Percentiles rank a stretch among this genome's conserved stretches.
Conservation (phyloP, 2,888 invertebrate genomes). For the Lordiphosa fenestrarum region DNA sequence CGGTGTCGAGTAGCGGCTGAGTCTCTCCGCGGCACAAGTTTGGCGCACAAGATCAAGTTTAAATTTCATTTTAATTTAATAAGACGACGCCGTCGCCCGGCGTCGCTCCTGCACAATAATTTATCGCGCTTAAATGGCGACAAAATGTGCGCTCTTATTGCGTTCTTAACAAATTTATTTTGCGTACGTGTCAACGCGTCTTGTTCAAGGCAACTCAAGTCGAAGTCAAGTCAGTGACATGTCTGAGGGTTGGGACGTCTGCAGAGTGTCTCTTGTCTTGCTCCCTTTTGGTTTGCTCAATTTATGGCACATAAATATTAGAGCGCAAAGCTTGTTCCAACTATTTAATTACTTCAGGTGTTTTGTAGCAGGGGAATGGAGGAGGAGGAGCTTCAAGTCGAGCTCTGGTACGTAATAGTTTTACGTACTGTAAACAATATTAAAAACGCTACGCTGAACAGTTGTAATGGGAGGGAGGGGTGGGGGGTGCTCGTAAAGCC, state of each 20-base stretch:
- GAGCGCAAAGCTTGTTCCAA: slow-evolving; percentile 65
- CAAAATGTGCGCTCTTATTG: slow-evolving; percentile 72
- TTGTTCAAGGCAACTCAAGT: neutral
- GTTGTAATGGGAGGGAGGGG: too few species aligned
- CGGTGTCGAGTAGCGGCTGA: neutral
- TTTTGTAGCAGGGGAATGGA: slow-evolving; percentile 17
- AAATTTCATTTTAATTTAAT: slow-evolving; percentile 71
- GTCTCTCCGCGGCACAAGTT: slow-evolving; percentile 6
- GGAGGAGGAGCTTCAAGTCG: too few species aligned
- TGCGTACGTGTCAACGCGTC: slow-evolving; percentile 70
- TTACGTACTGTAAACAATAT: slow-evolving; percentile 2
- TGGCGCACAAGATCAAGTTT: slow-evolving; percentile 60
- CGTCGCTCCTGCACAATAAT: slow-evolving; percentile 53
- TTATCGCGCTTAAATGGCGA: slow-evolving; percentile 74
- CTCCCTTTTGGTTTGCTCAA: slow-evolving; percentile 62
- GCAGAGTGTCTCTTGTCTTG: slow-evolving; percentile 1
- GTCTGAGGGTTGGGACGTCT: too few species aligned
- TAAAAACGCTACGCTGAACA: too few species aligned
- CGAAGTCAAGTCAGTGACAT: too few species aligned
- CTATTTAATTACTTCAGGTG: slow-evolving; percentile 72
- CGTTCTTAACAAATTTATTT: slow-evolving; percentile 73
- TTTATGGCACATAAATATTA: slow-evolving; percentile 70
- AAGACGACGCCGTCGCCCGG: slow-evolving; percentile 25
- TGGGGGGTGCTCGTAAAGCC: neutral
- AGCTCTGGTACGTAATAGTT: slow-evolving; percentile 17